Conservation (phyloP, 2,797 vertebrate species). For the Tragelaphus oryx region DNA sequence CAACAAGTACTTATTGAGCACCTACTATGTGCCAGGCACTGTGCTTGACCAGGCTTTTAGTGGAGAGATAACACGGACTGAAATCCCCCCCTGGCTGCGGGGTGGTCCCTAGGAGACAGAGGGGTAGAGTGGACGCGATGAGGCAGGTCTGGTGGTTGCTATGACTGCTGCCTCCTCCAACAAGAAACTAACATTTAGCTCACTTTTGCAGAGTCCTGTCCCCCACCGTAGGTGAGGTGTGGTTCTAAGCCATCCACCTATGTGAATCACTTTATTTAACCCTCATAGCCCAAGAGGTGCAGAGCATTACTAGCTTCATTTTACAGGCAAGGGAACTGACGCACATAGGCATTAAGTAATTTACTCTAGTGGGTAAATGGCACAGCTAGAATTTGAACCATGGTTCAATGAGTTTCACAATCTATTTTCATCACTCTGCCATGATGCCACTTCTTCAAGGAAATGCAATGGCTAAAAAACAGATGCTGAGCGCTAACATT, state of each 20-base stretch:
- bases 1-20: neutral
- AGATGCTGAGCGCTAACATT: neutral
- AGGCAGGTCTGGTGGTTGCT: neutral
- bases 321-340: neutral
- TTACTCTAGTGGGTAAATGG: neutral
- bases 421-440: neutral
- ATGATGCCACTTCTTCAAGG: neutral
- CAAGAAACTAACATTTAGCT: neutral
- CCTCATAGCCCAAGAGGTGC: neutral
- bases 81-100: neutral
- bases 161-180: neutral
- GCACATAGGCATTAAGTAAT: neutral
- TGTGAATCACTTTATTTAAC: neutral
- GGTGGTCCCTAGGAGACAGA: neutral
- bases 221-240: accelerated
- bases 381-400: accelerated
- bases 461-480: neutral
- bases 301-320: neutral
- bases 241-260: neutral
- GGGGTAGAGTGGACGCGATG: accelerated
- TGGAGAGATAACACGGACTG: neutral
- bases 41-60: neutral
- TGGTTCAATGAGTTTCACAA: neutral
- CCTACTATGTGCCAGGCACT: neutral
- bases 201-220: neutral